A percentile compares a stretch with the other conserved stretches of the same genome.
phyloP scores from a whole-genome alignment of 2,113 vertebrate species.

The Colius striatus region DNA sequence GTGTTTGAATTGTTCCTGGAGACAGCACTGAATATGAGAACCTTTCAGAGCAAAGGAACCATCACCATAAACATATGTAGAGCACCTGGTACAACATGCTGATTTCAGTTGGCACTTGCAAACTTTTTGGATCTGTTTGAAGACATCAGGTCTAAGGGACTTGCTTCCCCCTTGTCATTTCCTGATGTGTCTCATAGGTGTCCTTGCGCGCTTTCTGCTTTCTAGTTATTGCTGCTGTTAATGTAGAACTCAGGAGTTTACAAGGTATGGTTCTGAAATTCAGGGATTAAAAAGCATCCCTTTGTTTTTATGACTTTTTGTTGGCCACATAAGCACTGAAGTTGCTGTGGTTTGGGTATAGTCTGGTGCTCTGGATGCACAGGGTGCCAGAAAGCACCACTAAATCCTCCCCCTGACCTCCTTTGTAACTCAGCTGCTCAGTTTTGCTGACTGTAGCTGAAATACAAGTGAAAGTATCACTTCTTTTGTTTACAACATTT shows the following conservation, averaged over 20 bases:
- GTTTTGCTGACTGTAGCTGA: neutral
- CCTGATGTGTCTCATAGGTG: neutral
- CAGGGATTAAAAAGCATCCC: neutral
- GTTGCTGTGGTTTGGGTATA: neutral
- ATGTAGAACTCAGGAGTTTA: neutral
- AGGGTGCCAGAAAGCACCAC: neutral
- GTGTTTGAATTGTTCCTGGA: neutral
- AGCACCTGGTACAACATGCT: neutral
- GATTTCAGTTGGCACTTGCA: neutral
- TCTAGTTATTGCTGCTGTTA: neutral
- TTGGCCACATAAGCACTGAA: neutral
- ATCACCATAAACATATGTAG: neutral
- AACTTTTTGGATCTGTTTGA: neutral
- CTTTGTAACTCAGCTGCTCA: neutral
- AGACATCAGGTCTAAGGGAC: neutral
- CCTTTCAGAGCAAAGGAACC: neutral
- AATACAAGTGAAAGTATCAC: neutral
- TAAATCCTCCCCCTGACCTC: neutral
- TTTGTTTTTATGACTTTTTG: neutral
- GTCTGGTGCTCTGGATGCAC: neutral
- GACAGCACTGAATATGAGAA: neutral
- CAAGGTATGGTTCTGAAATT: neutral
- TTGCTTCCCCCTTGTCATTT: neutral
- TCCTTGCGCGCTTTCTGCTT: neutral
- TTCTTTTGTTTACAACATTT: neutral